phyloP scores from a whole-genome alignment of 2,797 vertebrate genomes.

The Nasua narica region DNA sequence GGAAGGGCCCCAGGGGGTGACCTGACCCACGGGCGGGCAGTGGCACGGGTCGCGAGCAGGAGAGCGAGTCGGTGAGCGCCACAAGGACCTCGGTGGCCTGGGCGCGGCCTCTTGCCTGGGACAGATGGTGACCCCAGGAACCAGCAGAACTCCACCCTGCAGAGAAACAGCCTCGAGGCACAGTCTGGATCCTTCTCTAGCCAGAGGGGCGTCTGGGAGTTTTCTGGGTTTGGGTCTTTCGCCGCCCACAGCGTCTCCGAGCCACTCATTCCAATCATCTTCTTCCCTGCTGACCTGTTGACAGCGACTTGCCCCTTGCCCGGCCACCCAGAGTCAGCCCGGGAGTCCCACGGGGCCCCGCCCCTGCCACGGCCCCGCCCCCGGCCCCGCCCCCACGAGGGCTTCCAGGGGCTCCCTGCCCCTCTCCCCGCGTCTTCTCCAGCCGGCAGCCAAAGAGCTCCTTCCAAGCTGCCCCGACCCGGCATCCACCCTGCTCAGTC shows the following conservation, averaged over 20 bases:
- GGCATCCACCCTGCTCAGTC: neutral
- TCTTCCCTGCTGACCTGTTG: neutral
- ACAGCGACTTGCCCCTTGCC: neutral
- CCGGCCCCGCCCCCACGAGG: neutral
- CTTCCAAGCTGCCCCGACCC: neutral
- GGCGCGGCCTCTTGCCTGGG: neutral
- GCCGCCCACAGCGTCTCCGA: neutral
- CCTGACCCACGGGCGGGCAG: neutral
- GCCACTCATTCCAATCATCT: neutral
- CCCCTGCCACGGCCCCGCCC: fast-evolving
- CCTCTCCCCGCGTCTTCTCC: neutral
- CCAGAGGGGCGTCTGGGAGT: neutral
- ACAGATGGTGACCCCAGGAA: neutral
- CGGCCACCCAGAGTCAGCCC: neutral
- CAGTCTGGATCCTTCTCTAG: neutral
- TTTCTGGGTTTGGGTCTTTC: neutral
- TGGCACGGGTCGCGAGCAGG: fast-evolving
- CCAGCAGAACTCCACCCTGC: neutral
- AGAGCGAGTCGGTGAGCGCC: neutral
- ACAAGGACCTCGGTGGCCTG: neutral
- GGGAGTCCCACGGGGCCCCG: too few relatives aligned
- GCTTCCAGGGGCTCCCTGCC: neutral
- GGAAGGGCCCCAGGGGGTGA: fast-evolving
- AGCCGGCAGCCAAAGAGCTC: neutral
- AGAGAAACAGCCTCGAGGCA: fast-evolving